Conservation (phyloP, 2,113 vertebrate species). For the Axis porcinus region DNA sequence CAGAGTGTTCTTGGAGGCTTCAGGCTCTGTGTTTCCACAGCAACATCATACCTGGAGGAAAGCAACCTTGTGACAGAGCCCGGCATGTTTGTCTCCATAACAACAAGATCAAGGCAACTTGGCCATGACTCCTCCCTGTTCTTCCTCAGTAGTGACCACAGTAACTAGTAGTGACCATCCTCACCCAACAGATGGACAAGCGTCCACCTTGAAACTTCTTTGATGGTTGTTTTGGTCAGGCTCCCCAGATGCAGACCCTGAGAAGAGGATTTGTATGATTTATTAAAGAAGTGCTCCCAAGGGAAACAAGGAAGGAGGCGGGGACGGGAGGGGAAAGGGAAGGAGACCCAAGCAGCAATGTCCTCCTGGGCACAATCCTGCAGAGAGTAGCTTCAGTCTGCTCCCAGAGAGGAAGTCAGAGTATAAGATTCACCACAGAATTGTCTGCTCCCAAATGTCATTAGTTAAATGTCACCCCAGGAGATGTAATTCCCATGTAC, state of each 20-base stretch:
- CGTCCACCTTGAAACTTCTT: neutral
- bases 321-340: neutral
- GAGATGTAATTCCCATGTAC: neutral
- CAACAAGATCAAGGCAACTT: conserved; percentile 35
- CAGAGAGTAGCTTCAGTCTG: neutral
- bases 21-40: conserved; percentile 59
- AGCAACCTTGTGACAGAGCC: neutral
- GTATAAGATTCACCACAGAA: neutral
- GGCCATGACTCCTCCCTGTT: neutral
- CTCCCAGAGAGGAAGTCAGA: neutral
- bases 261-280: neutral
- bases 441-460: neutral
- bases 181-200: neutral
- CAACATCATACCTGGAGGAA: conserved; percentile 66
- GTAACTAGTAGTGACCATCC: neutral
- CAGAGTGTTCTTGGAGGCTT: conserved; percentile 33
- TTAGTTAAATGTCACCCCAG: neutral
- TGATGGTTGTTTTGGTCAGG: neutral
- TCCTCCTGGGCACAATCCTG: too few relatives aligned
- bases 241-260: neutral
- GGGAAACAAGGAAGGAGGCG: neutral
- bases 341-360: neutral
- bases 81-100: conserved; percentile 57
- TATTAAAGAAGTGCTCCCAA: conserved; percentile 4
- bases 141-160: neutral